A percentile compares a stretch with the other conserved stretches of the same genome.
phyloP scores from a whole-genome alignment of 2,797 vertebrate species.

The Podargus strigoides region DNA sequence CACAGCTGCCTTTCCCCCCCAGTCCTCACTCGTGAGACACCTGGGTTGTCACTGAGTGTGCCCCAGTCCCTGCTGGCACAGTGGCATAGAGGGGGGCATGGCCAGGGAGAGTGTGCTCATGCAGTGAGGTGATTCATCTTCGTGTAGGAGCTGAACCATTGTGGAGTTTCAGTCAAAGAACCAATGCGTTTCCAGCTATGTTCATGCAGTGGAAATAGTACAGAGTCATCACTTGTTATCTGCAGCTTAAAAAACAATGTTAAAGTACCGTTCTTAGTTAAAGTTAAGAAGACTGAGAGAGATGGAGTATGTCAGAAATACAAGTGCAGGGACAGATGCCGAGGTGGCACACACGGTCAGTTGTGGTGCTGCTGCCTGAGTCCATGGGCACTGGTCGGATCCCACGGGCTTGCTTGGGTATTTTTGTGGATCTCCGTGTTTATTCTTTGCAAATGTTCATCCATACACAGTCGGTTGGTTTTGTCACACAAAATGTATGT shows the following conservation, averaged over 20 bases:
- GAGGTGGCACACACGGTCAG: rapidly evolving
- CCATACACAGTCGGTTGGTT: background rate
- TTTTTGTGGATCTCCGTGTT: background rate
- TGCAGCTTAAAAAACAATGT: background rate
- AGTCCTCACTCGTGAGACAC: too few species aligned
- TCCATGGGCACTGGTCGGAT: rapidly evolving
- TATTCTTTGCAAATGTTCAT: background rate
- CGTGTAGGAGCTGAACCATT: too few species aligned
- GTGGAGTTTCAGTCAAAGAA: background rate
- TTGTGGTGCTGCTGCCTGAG: background rate
- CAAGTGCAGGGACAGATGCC: rapidly evolving
- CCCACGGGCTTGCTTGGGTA: background rate
- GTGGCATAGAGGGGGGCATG: too few species aligned
- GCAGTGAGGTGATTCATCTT: too few species aligned
- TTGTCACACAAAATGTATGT: too few species aligned
- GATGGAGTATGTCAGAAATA: background rate
- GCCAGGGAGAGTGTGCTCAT: too few species aligned
- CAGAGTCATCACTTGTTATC: too few species aligned
- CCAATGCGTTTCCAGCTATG: too few species aligned
- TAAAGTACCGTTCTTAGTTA: background rate
- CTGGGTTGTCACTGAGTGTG: too few species aligned
- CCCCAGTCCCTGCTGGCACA: too few species aligned
- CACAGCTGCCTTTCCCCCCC: too few species aligned
- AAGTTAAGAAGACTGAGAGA: background rate
- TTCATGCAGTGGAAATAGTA: background rate